A percentile compares a stretch with the other conserved stretches of the same genome.
These are phyloP conservation scores for Campylomormyrus numenius DNA, from an alignment of 2,113 vertebrate species.

Conservation along the genomic window DNA sequence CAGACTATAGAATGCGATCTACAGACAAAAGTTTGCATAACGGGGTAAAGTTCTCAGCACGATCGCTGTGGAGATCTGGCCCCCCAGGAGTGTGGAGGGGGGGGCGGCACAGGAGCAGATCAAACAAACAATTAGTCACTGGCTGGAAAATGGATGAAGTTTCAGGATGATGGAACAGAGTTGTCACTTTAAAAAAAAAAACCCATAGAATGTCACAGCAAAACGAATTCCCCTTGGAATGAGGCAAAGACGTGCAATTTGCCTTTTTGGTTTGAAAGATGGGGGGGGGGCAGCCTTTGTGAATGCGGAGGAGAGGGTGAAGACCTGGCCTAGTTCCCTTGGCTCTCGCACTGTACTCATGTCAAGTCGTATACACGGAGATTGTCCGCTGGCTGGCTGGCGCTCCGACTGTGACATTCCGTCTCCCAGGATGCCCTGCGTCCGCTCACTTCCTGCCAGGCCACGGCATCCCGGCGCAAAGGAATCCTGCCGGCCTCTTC, in stretches of 20 bases:
- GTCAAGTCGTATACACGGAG: background rate
- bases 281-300: background rate
- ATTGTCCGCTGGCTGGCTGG: background rate
- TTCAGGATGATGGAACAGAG: constrained; percentile 1
- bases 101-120: background rate
- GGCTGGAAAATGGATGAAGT: constrained; percentile 8
- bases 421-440: constrained; percentile 33
- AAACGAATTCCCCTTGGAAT: background rate
- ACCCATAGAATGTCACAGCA: background rate
- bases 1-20: background rate
- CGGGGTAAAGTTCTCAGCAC: background rate
- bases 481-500: background rate
- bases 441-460: constrained; percentile 48
- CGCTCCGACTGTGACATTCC: constrained; percentile 42
- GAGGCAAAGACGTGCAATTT: background rate
- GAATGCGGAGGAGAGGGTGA: background rate
- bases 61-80: background rate
- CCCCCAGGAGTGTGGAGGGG: background rate
- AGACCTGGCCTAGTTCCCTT: background rate
- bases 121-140: background rate
- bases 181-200: background rate
- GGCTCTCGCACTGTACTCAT: background rate
- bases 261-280: background rate
- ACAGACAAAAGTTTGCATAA: background rate
- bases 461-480: background rate